Conservation (phyloP, 2,888 invertebrate species). For the Drepanosiphum platanoidis region DNA sequence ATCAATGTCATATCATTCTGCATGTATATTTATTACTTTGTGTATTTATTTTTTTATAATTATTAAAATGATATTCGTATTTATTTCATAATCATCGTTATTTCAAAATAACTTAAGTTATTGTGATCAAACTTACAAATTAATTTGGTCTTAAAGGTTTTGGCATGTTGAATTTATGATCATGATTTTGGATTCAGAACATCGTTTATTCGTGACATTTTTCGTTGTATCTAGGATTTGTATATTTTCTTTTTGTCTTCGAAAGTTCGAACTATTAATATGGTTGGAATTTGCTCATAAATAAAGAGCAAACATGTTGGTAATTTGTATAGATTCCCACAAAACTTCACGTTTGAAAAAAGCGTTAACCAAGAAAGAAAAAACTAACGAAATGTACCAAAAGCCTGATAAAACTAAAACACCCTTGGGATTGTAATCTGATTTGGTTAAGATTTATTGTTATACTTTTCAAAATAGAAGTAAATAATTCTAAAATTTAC, state of each 20-base stretch:
- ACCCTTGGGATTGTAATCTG: neutral
- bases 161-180: constrained; percentile 7
- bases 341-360: constrained; percentile 27
- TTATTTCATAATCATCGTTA: neutral
- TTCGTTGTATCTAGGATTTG: constrained; percentile 34
- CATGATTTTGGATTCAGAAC: constrained; percentile 32
- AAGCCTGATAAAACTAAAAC: constrained; percentile 3
- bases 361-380: constrained; percentile 6
- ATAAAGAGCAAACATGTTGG: constrained; percentile 44
- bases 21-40: no score
- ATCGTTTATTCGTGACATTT: constrained; percentile 32
- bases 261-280: constrained; percentile 19
- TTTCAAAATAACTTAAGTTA: neutral
- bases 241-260: constrained; percentile 6
- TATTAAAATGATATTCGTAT: no score
- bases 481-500: neutral
- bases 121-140: neutral
- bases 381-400: neutral
- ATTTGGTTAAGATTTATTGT: constrained; percentile 20
- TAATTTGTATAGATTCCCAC: constrained; percentile 38
- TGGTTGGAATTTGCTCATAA: constrained; percentile 5
- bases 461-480: neutral
- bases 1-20: no score
- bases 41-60: no score
- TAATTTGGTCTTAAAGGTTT: neutral